Percentiles rank a stretch among this genome's conserved stretches.
Conservation (phyloP, 2,888 invertebrate species). For the Tetragonula carbonaria region DNA sequence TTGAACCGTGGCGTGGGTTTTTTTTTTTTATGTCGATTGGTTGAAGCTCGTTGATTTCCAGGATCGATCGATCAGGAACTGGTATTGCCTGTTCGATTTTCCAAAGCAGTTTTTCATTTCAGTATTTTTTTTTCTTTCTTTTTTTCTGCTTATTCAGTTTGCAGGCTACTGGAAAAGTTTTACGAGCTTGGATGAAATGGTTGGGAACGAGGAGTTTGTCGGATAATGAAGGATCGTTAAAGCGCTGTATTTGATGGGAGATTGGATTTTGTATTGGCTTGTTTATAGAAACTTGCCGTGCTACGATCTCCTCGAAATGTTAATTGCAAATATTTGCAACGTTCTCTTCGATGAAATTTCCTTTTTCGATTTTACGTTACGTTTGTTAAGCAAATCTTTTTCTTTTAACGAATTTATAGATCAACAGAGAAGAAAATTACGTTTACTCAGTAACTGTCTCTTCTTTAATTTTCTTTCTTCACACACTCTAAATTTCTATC, state of each 20-base stretch:
- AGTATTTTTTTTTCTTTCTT: too few relatives aligned
- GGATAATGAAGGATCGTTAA: neutral
- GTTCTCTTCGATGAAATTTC: neutral
- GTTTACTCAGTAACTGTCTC: too few relatives aligned
- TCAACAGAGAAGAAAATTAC: too few relatives aligned
- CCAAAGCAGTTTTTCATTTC: neutral
- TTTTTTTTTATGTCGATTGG: conserved; percentile 10
- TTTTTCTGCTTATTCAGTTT: neutral
- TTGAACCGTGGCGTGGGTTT: neutral
- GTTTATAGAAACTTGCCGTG: neutral
- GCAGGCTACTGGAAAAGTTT: neutral
- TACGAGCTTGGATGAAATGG: neutral
- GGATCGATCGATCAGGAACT: neutral
- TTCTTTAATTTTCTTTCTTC: too few relatives aligned
- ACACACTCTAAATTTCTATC: too few relatives aligned
- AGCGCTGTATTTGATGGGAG: neutral
- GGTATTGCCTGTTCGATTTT: neutral
- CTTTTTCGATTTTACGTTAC: neutral
- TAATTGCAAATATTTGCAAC: neutral
- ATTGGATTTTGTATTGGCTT: neutral
- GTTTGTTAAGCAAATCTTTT: neutral
- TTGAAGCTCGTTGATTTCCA: neutral
- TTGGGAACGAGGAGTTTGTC: neutral
- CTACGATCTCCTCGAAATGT: neutral
- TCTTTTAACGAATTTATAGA: neutral